A percentile compares a stretch with the other conserved stretches of the same genome.
Evolutionary conservation across 2,113 vertebrate species (phyloP).

Genomic region (Pontoporia blainvillei): DNA sequence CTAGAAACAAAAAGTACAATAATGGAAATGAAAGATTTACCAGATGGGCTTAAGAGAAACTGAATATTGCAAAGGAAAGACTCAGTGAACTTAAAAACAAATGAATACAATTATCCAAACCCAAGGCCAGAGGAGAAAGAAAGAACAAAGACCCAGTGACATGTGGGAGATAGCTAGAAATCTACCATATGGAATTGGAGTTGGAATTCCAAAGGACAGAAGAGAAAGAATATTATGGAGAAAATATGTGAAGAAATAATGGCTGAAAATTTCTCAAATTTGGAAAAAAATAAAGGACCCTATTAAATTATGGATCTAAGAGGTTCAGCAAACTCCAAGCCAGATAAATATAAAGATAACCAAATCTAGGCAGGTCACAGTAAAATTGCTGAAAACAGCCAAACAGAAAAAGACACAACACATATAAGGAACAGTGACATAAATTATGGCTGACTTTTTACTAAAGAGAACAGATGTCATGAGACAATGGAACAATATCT

Average conservation of each 20-base stretch:
- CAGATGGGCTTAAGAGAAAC: background rate
- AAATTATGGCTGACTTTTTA: background rate
- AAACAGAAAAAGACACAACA: background rate
- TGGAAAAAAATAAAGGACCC: background rate
- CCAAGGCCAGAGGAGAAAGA: background rate
- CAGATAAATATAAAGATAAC: background rate
- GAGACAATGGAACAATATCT: background rate
- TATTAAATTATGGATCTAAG: background rate
- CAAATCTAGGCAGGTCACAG: background rate
- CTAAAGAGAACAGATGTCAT: background rate
- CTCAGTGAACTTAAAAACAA: background rate
- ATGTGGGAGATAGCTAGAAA: background rate
- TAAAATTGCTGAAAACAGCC: background rate
- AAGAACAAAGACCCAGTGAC: background rate
- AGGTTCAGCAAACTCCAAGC: background rate
- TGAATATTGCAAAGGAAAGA: background rate
- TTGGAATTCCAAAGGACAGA: background rate
- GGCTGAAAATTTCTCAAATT: background rate
- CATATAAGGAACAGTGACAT: background rate
- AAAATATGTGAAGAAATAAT: conserved; percentile 16
- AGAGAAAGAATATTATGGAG: background rate
- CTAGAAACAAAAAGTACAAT: conserved; percentile 5
- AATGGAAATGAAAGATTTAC: background rate
- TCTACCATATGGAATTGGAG: background rate
- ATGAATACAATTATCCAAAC: background rate